Percentiles rank a stretch among this genome's conserved stretches.
Evolutionary conservation across 2,888 invertebrate species (phyloP).

Genomic region (Argyresthia goedartella): DNA sequence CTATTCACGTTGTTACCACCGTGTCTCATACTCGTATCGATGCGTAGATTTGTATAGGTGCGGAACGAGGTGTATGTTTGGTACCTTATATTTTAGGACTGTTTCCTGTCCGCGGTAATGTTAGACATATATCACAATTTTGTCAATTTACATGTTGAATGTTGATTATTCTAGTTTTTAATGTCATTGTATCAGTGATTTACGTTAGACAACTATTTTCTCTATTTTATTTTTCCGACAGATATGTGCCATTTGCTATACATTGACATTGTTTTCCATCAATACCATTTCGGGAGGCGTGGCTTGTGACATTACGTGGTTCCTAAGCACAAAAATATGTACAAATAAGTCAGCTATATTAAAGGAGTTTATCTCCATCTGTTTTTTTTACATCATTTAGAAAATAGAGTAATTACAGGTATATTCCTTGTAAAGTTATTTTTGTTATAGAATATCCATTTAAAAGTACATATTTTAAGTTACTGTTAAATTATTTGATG

Average conservation of each 20-base stretch:
- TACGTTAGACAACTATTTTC: conserved; percentile 11
- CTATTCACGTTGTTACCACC: conserved; percentile 10
- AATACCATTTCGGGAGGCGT: too few relatives aligned
- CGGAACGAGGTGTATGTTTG: conserved; percentile 31
- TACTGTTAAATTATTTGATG: too few relatives aligned
- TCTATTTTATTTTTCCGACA: conserved; percentile 37
- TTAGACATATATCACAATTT: conserved; percentile 38
- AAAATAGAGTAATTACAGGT: too few relatives aligned
- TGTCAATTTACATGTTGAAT: conserved; percentile 47
- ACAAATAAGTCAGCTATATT: too few relatives aligned
- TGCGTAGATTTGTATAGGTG: conserved; percentile 29
- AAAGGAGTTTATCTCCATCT: too few relatives aligned
- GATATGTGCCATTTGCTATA: conserved; percentile 51
- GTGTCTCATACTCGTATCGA: conserved; percentile 7
- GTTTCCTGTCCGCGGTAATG: conserved; percentile 61
- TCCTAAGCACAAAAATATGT: too few relatives aligned
- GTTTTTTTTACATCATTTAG: too few relatives aligned
- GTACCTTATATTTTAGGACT: conserved; percentile 58
- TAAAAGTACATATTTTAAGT: too few relatives aligned
- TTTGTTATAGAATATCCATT: too few relatives aligned
- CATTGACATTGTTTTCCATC: neutral
- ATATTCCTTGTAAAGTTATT: too few relatives aligned
- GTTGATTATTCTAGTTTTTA: conserved; percentile 29
- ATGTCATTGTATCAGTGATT: conserved; percentile 15
- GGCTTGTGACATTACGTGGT: too few relatives aligned